Evolutionary conservation across 2,888 invertebrate genomes (phyloP), one percentile per base, ranked within the genome.

Genomic region (Andrena dorsata): DNA sequence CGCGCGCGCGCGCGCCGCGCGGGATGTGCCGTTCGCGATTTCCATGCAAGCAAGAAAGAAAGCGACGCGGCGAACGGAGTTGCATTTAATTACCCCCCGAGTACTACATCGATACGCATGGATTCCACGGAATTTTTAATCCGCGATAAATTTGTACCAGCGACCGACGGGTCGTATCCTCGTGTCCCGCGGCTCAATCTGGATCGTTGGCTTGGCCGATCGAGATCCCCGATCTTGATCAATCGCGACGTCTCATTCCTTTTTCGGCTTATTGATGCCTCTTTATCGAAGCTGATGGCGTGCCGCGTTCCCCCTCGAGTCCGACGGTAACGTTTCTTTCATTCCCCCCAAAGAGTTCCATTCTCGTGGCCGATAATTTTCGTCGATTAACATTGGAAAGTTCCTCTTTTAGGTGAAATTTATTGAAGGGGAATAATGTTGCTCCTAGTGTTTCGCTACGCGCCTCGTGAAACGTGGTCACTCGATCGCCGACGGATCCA

Each of bases 61-160:
- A 64, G 13, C 61, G 41, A 16, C 26, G 13, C 7, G 65, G 32
- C 30, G 58, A 30, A 26, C 47, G 16, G 65, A 63, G 79, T 69
- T 28, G 80, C 77, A 69, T 84, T 87, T 84, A 86, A 87, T 87
- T 87, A 84, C 75, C 47, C 23, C 35, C 66, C 35, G 41, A 47
- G 23, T 13, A 73, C 35, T 71, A 68, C 82, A 51, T 75, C 64
- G 77, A 75, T 79, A 77, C 75, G 68, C 61, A 68, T 26, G 66
- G 64, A 69, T 80, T 81, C 70, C 68, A 41, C n/a, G 64, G 75
- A 66, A 87, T 84, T 87, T 85, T 82, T 71, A 79, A 80, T 85
- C 51, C 77, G 51, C 80, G 72, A 73, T 78, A 76, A 75, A 82
- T 76, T 77, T 76, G 80, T 73, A 75, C 63, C 49, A 41, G 13